phyloP scores from a whole-genome alignment of 2,888 invertebrate genomes.

The Brachyptera risi region DNA sequence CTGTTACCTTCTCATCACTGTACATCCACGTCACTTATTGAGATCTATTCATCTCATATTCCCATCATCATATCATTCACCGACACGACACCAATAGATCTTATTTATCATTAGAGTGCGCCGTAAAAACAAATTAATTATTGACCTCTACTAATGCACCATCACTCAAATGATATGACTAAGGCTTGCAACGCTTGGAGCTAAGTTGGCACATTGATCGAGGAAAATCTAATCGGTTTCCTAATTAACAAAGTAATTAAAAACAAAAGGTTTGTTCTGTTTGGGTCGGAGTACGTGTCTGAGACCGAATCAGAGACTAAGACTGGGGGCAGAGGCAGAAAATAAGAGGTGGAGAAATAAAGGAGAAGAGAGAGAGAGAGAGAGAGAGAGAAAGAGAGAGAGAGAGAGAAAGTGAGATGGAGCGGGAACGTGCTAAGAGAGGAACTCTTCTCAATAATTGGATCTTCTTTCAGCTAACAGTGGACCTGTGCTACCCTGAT shows the following conservation, averaged over 20 bases:
- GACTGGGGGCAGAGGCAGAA: neutral
- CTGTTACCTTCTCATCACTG: too few relatives aligned
- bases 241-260: slow-evolving; percentile 19
- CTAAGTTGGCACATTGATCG: too few relatives aligned
- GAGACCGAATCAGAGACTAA: neutral
- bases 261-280: slow-evolving; percentile 2
- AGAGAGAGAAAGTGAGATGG: neutral
- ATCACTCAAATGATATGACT: too few relatives aligned
- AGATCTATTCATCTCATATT: too few relatives aligned
- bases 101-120: too few relatives aligned
- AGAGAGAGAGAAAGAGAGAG: neutral
- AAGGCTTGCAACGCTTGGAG: too few relatives aligned
- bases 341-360: neutral
- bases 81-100: too few relatives aligned
- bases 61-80: too few relatives aligned
- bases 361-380: neutral
- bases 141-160: too few relatives aligned
- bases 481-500: slow-evolving; percentile 8
- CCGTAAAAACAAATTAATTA: too few relatives aligned
- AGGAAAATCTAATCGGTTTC: slow-evolving; percentile 1
- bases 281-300: neutral
- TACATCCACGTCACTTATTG: too few relatives aligned
- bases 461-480: slow-evolving; percentile 21
- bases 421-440: neutral
- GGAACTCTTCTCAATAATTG: slow-evolving; percentile 19